Percentiles rank a stretch among this genome's conserved stretches.
Evolutionary conservation across 2,888 invertebrate genomes (phyloP).

Genomic region (Dynastes grantii): DNA sequence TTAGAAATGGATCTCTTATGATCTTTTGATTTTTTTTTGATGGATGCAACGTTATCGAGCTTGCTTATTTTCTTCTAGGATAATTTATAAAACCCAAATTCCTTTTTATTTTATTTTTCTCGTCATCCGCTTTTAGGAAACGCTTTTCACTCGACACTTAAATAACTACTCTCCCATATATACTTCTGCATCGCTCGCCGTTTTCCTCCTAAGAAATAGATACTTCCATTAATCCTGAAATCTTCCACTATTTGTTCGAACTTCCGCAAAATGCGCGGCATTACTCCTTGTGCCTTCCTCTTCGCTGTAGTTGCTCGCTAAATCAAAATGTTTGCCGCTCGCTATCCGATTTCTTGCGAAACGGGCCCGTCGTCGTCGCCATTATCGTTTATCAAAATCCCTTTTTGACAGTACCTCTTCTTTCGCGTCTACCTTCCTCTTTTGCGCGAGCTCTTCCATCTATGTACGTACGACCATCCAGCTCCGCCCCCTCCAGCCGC

Average conservation of each 20-base stretch:
- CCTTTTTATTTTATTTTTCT: not conserved
- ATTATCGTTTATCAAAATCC: conserved; percentile 37
- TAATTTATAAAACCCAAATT: not conserved
- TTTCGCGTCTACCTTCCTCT: not conserved
- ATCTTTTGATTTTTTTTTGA: too few species aligned
- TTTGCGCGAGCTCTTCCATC: not conserved
- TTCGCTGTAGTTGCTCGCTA: conserved; percentile 3
- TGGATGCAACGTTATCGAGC: too few species aligned
- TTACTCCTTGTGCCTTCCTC: not conserved
- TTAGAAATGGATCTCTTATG: too few species aligned
- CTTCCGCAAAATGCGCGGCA: conserved; percentile 8
- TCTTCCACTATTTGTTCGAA: conserved; percentile 28
- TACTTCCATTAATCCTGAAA: conserved; percentile 27
- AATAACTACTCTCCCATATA: not conserved
- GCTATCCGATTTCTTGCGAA: conserved; percentile 10
- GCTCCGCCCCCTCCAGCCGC: not conserved
- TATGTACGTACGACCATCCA: not conserved
- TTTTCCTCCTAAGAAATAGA: not conserved
- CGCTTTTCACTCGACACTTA: not conserved
- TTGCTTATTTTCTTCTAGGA: too few species aligned
- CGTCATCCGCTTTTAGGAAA: not conserved
- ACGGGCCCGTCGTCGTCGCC: conserved; percentile 1
- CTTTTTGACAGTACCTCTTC: conserved; percentile 28
- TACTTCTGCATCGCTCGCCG: not conserved
- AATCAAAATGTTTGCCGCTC: conserved; percentile 34